A percentile compares a stretch with the other conserved stretches of the same genome.
These are phyloP conservation scores for Suncus etruscus DNA, from an alignment of 2,113 vertebrate genomes.

Conservation along the genomic window DNA sequence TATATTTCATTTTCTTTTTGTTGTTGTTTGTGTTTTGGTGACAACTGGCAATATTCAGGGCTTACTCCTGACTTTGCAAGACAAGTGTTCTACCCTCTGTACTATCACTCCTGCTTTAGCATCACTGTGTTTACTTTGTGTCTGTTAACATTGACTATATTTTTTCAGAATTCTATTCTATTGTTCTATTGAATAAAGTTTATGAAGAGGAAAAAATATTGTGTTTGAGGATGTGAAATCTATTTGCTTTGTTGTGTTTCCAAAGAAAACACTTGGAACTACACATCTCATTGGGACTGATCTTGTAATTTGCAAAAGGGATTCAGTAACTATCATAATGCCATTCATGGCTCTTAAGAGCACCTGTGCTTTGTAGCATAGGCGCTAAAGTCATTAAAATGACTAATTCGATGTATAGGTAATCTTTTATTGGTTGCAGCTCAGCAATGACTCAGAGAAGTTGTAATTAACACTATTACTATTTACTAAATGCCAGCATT, in stretches of 20 bases:
- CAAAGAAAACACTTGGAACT: conserved; percentile 20
- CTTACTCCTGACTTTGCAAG: too few species aligned
- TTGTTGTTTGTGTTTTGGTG: too few species aligned
- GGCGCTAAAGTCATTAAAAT: not conserved
- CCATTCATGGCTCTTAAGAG: conserved; percentile 43
- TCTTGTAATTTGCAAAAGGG: conserved; percentile 20
- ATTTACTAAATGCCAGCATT: not conserved
- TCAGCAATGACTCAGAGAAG: conserved; percentile 33
- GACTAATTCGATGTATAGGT: not conserved
- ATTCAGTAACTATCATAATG: not conserved
- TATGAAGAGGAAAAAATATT: not conserved
- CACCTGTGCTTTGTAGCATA: not conserved
- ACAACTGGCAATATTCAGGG: too few species aligned
- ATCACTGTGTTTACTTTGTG: not conserved
- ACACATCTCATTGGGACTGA: not conserved
- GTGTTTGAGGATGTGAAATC: conserved; percentile 2
- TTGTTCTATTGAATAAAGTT: conserved; percentile 18
- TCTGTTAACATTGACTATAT: not conserved
- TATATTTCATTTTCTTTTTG: too few species aligned
- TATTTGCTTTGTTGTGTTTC: conserved; percentile 31
- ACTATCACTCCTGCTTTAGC: too few species aligned
- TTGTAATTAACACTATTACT: conserved; percentile 13
- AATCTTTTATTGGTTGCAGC: not conserved
- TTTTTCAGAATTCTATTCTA: conserved; percentile 9
- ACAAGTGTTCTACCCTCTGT: too few species aligned